phyloP scores from a whole-genome alignment of 2,888 invertebrate species.

The Rotaria socialis region DNA sequence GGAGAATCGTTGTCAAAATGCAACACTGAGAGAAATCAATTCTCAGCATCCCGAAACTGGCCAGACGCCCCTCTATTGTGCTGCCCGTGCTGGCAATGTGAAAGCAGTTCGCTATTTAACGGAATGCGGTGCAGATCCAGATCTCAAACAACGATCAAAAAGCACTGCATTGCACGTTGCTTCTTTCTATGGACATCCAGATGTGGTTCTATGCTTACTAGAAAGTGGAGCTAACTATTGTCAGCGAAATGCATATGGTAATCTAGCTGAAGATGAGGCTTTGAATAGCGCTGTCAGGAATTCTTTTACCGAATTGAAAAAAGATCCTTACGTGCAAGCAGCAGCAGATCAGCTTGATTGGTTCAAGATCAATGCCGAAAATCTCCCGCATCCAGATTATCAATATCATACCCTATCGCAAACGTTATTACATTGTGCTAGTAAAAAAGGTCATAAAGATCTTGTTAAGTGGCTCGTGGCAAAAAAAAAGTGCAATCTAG shows the following conservation, averaged over 20 bases:
- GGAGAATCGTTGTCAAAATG: background rate
- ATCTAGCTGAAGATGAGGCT: background rate
- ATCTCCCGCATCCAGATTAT: background rate
- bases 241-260: background rate
- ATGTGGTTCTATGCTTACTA: background rate
- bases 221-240: background rate
- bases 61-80: constrained; percentile 18
- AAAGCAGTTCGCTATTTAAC: background rate
- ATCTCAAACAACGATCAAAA: background rate
- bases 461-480: too few species aligned
- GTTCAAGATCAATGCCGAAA: background rate
- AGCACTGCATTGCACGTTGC: background rate
- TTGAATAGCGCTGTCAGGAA: background rate
- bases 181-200: background rate
- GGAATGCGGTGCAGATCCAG: background rate
- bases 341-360: background rate
- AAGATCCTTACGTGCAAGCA: background rate
- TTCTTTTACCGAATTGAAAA: background rate
- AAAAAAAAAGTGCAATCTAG: too few species aligned
- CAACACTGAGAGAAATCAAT: background rate
- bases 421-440: too few species aligned
- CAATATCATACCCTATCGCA: background rate
- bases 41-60: background rate
- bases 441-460: too few species aligned
- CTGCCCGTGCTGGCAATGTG: background rate